Evolutionary conservation across 2,797 vertebrate species (phyloP), one percentile per base, ranked within the genome.

Genomic region (Lutjanus argentimaculatus): DNA sequence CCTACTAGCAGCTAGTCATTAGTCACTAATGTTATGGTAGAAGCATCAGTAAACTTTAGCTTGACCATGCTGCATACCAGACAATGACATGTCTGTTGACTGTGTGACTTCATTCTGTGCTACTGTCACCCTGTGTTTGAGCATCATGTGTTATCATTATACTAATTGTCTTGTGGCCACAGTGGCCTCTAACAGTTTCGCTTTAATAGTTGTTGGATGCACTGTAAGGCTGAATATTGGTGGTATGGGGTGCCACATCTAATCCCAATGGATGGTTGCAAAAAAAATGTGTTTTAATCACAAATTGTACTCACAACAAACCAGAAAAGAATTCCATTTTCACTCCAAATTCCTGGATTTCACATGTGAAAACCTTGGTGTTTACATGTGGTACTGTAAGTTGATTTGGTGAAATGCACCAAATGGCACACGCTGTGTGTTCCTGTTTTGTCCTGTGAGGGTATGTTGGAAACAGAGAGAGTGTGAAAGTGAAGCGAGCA

Each of bases 401-500:
- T 46, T 48, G n/a, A 61, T 80, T 74, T 64, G 75, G 25, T 73
- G 72, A 83, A 86, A 76, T 42, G 22, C 64, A 74, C 55, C 67
- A 45, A 84, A 65, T 21, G 65, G 48, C 30, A n/a, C 65, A 30
- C 25, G 15, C 52, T 62, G 66, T 53, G 25, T 56, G 78, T 43
- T 79, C 61, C 53, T 77, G 70, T 74, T 70, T 42, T 70, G 43
- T 80, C 73, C 65, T 59, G 51, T 51, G 62, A 83, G 80, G 42
- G 67, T 49, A 46, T 61, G 59, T 70, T 85, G 73, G 84, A 81
- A 56, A 76, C 80, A 42, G 78, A 57, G 46, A n/a, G 61, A 56
- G 77, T 64, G 83, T 71, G 70, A 71, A 79, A 57, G 72, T 55
- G 49, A 59, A 75, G 30, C 8, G 43, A 74, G 64, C 85, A 89